Evolutionary conservation across 2,888 invertebrate species (phyloP), one percentile per base, ranked within the genome.

Genomic region (Hetaerina titia): DNA sequence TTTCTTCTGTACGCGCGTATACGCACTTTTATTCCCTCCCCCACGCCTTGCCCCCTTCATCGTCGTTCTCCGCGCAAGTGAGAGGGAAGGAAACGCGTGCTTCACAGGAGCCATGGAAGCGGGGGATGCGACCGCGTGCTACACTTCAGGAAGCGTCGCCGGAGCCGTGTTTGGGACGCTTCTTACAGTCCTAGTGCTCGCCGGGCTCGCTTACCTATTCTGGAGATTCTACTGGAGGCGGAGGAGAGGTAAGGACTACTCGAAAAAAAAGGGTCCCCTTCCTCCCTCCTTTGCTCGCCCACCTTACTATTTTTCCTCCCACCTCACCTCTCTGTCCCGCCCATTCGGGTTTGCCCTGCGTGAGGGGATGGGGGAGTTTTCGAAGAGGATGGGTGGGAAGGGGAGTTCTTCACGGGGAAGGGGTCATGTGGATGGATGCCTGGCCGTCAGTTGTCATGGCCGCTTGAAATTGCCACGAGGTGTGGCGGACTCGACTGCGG

Each of bases 91-190:
- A 81, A 81, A 81, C 31, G 31, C 9, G 81, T 81, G 81, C 31
- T 13, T 81, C 81, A 13, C 63, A 63, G 22, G 22, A 81, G 15
- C 81, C 81, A 81, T 81, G 81, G 81, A 81, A 31, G 96, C 96
- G 95, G 96, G 81, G 31, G 81, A 81, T 31, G 96, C 96, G 95
- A 96, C 96, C 74, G 96, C 96, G 95, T 98, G 98, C 97, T 98
- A 97, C 97, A 97, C 98, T 96, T 97, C 98, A 96, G 98, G 98
- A 95, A 98, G 98, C 96, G 97, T 98, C 95, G 98, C 98, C 95
- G 98, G 98, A 95, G 98, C 98, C 95, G 98, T 98, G 95, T 97
- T 98, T 96, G 98, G 98, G 96, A 98, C 98, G 96, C 97, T 98
- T 96, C 96, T 98, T 96, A 97, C 97, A 96, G 98, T 98, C 96